A percentile compares a stretch with the other conserved stretches of the same genome.
Conservation (phyloP, 2,888 invertebrate genomes). For the Ligdia adustata region DNA sequence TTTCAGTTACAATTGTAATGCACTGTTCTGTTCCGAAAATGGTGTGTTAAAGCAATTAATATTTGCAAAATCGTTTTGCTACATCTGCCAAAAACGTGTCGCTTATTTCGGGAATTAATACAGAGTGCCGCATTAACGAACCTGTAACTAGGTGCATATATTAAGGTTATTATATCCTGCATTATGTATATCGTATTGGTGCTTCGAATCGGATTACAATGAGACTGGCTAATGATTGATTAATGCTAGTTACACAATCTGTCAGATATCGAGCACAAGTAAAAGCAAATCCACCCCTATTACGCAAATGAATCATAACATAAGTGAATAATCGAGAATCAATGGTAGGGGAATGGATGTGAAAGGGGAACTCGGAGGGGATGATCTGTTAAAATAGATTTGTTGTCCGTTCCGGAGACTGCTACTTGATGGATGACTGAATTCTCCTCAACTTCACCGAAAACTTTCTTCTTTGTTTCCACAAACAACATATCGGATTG, state of each 20-base stretch:
- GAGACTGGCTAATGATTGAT: slow-evolving; percentile 23
- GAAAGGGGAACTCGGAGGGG: slow-evolving; percentile 71
- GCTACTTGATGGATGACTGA: slow-evolving; percentile 74
- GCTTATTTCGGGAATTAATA: slow-evolving; percentile 2
- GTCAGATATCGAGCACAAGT: slow-evolving; percentile 19
- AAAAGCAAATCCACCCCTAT: slow-evolving; percentile 29
- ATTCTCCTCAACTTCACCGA: slow-evolving; percentile 62
- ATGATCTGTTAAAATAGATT: slow-evolving; percentile 79
- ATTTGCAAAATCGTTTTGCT: neutral
- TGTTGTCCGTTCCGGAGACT: slow-evolving; percentile 72
- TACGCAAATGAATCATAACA: slow-evolving; percentile 41
- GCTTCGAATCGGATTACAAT: slow-evolving; percentile 19
- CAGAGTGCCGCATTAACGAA: neutral
- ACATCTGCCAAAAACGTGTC: neutral
- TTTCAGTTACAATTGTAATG: too few species aligned
- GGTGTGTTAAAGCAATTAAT: neutral
- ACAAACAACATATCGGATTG: slow-evolving; percentile 51
- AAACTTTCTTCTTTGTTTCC: slow-evolving; percentile 45
- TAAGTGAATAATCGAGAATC: slow-evolving; percentile 46
- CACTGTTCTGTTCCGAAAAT: too few species aligned
- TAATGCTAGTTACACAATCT: slow-evolving; percentile 20
- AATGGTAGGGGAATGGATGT: slow-evolving; percentile 54
- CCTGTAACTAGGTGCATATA: neutral
- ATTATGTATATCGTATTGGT: neutral
- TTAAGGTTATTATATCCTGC: neutral